These are phyloP conservation scores for Setophaga coronata DNA, from an alignment of 2,113 vertebrate genomes.

Conservation along the genomic window DNA sequence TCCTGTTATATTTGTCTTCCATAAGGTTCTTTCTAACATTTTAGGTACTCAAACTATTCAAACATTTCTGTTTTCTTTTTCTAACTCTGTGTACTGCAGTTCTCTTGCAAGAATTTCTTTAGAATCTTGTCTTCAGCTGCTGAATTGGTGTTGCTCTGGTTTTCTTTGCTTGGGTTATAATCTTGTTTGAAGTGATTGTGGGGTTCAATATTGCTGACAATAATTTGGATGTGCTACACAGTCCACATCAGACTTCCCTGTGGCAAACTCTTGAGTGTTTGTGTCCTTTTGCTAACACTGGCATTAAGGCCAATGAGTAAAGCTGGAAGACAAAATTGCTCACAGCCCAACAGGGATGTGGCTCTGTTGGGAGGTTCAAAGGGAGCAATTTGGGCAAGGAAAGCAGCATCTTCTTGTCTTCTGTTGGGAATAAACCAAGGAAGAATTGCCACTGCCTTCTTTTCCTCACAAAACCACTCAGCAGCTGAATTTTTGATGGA, in stretches of 20 bases:
- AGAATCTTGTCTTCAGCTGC: neutral
- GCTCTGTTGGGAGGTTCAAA: neutral
- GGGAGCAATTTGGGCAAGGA: neutral
- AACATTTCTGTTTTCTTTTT: neutral
- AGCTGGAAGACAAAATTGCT: neutral
- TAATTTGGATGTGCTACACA: neutral
- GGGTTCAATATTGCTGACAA: neutral
- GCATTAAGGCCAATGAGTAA: neutral
- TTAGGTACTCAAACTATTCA: neutral
- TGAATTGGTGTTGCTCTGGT: neutral
- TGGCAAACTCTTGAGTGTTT: neutral
- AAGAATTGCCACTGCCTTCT: neutral
- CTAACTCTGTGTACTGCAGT: neutral
- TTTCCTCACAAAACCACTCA: neutral
- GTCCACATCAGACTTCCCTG: neutral
- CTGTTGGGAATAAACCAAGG: neutral
- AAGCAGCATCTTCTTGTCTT: neutral
- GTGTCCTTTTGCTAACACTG: neutral
- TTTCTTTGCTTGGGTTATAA: neutral
- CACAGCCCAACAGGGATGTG: neutral
- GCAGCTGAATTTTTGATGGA: neutral
- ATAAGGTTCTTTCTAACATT: neutral
- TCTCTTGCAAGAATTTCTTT: neutral
- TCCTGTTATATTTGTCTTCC: neutral
- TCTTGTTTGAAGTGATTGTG: neutral